These are phyloP conservation scores for Naja naja DNA, from an alignment of 2,113 vertebrate genomes.

Conservation along the genomic window DNA sequence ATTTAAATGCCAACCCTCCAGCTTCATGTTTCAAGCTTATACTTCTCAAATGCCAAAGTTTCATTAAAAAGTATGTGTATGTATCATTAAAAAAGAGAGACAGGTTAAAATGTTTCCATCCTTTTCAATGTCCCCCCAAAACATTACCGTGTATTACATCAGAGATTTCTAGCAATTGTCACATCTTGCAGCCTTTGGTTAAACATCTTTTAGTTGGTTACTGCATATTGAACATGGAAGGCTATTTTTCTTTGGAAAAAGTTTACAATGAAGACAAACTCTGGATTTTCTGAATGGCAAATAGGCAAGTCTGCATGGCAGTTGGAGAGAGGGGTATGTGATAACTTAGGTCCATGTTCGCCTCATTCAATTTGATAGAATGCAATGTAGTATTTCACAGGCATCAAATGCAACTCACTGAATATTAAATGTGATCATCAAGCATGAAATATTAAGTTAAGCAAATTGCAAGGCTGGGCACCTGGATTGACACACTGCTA, in stretches of 20 bases:
- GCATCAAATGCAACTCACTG: conserved; percentile 41
- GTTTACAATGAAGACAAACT: conserved; percentile 45
- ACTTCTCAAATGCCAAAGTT: neutral
- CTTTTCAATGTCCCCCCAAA: neutral
- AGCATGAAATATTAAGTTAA: conserved; percentile 54
- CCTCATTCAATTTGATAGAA: conserved; percentile 59
- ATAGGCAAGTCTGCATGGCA: conserved; percentile 34
- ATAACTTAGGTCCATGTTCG: conserved; percentile 1
- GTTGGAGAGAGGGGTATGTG: neutral
- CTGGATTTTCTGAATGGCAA: conserved; percentile 53
- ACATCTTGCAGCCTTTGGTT: neutral
- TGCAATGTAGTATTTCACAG: conserved; percentile 50
- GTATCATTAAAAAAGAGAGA: neutral
- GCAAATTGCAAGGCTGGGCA: conserved; percentile 21
- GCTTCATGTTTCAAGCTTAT: neutral
- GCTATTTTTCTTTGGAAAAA: conserved; percentile 47
- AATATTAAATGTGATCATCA: conserved; percentile 53
- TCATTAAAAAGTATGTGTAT: neutral
- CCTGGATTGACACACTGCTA: conserved; percentile 34
- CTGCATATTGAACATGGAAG: conserved; percentile 24
- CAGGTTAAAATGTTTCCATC: neutral
- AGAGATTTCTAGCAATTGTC: conserved; percentile 12
- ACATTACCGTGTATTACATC: neutral
- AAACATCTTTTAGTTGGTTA: conserved; percentile 49
- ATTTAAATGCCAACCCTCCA: neutral